A percentile compares a stretch with the other conserved stretches of the same genome.
phyloP scores from a whole-genome alignment of 2,888 invertebrate species.

The Danaus chrysippus region DNA sequence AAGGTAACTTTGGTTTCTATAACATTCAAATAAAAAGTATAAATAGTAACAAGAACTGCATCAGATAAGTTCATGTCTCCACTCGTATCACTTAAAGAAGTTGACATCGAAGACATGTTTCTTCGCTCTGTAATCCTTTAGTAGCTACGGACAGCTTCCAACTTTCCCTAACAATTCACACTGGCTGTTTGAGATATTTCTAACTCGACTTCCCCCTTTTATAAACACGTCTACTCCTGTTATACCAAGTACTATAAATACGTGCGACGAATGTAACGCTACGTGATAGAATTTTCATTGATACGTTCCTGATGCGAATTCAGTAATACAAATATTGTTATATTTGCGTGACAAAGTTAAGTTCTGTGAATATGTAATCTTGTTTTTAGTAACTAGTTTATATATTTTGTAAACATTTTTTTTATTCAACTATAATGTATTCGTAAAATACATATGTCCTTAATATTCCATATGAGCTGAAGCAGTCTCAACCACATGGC shows the following conservation, averaged over 20 bases:
- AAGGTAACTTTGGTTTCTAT: not conserved
- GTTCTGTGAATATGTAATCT: not conserved
- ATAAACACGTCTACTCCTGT: conserved; percentile 47
- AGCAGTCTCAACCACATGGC: conserved; percentile 37
- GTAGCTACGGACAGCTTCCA: conserved; percentile 43
- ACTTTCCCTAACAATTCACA: conserved; percentile 43
- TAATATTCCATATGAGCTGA: conserved; percentile 29
- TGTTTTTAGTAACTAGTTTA: not conserved
- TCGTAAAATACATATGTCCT: conserved; percentile 21
- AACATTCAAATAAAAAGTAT: not conserved
- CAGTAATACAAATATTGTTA: conserved; percentile 18
- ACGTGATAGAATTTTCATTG: conserved; percentile 30
- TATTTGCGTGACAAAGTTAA: not conserved
- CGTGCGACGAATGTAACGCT: conserved; percentile 42
- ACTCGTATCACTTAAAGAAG: conserved; percentile 50
- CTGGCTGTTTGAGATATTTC: conserved; percentile 27
- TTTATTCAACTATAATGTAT: not conserved
- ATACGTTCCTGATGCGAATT: conserved; percentile 22
- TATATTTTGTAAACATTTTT: not conserved
- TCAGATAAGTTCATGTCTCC: conserved; percentile 28
- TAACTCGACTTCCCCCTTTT: conserved; percentile 30
- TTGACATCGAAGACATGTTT: conserved; percentile 55
- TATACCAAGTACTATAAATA: conserved; percentile 52
- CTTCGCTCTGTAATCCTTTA: conserved; percentile 55
- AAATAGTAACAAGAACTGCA: conserved; percentile 25